Conservation (phyloP, 1,140 invertebrate genomes). For the Charaxes varanes region DNA sequence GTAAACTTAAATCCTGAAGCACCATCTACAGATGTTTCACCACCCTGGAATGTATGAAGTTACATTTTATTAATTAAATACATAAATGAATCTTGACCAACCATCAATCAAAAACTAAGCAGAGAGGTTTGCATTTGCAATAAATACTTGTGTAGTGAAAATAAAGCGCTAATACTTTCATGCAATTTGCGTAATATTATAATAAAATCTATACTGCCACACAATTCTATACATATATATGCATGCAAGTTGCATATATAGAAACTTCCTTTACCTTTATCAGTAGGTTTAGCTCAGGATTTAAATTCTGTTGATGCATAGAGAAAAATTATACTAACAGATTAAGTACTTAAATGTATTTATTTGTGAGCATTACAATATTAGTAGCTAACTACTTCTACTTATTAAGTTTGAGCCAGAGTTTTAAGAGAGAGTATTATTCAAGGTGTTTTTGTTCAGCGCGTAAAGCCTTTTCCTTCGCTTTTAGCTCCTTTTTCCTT, state of each 20-base stretch:
- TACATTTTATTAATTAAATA: not conserved
- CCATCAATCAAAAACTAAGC: no score
- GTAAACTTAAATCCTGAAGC: constrained; percentile 36
- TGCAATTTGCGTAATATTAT: constrained; percentile 2
- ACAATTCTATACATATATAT: constrained; percentile 1
- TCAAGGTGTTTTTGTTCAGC: constrained; percentile 26
- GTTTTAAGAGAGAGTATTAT: constrained; percentile 7
- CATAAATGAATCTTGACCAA: no score
- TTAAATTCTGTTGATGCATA: constrained; percentile 7
- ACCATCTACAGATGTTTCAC: constrained; percentile 31
- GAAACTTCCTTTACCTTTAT: constrained; percentile 11
- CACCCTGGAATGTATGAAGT: constrained; percentile 33
- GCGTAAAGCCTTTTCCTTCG: constrained; percentile 26
- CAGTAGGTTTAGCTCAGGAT: constrained; percentile 3
- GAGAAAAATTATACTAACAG: constrained; percentile 1
- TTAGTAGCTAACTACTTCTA: constrained; percentile 7
- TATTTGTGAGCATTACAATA: constrained; percentile 3
- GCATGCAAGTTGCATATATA: constrained; percentile 4
- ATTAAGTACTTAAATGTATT: not conserved
- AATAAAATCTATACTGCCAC: constrained; percentile 1
- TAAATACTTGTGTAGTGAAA: constrained; percentile 1
- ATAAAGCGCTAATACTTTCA: constrained; percentile 4
- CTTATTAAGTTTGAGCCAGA: constrained; percentile 4
- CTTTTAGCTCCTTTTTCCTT: constrained; percentile 25
- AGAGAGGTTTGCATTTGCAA: not conserved